Percentiles rank a stretch among this genome's conserved stretches.
These are phyloP conservation scores for Sipha maydis DNA, from an alignment of 2,888 invertebrate genomes.

Conservation along the genomic window DNA sequence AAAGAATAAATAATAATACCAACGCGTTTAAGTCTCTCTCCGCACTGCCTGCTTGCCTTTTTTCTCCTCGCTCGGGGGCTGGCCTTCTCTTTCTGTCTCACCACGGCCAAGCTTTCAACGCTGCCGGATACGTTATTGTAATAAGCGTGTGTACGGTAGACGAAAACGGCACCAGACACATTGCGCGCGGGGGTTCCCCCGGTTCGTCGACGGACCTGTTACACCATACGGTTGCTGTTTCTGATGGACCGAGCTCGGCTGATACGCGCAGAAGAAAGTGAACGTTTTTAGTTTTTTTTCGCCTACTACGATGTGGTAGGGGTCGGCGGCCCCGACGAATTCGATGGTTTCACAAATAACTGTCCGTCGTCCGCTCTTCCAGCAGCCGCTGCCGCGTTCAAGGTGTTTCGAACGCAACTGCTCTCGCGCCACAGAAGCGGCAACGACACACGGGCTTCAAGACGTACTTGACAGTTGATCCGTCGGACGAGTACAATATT, in stretches of 20 bases:
- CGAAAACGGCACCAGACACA: constrained; percentile 38
- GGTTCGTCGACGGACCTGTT: constrained; percentile 47
- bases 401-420: neutral
- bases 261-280: constrained; percentile 33
- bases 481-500: neutral
- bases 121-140: constrained; percentile 18
- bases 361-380: neutral
- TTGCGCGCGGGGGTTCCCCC: constrained; percentile 11
- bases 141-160: neutral
- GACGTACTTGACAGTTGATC: neutral
- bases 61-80: too few relatives aligned
- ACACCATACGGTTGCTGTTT: constrained; percentile 23
- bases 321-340: neutral
- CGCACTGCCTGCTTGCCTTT: too few relatives aligned
- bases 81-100: neutral
- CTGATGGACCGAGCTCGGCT: neutral
- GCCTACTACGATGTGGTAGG: neutral
- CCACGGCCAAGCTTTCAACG: constrained; percentile 24
- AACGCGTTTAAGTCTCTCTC: constrained; percentile 1
- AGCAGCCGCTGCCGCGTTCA: neutral
- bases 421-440: neutral
- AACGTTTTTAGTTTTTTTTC: neutral
- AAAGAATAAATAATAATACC: neutral
- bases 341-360: neutral
- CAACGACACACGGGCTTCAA: neutral